Percentiles rank a stretch among this genome's conserved stretches.
phyloP scores from a whole-genome alignment of 2,797 vertebrate species.

The Myotis planiceps region DNA sequence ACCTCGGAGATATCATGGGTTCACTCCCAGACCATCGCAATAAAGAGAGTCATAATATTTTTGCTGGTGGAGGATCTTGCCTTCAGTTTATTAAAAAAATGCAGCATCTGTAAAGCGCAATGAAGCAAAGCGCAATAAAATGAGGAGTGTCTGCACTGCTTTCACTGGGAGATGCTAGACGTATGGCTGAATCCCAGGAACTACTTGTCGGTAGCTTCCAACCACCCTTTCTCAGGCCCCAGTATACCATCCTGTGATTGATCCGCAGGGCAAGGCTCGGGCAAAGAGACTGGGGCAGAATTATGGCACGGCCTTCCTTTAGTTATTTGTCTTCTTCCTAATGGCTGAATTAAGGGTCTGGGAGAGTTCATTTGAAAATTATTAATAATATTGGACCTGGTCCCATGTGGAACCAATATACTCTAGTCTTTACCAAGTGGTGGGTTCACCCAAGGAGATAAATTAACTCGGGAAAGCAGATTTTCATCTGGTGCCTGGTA shows the following conservation, averaged over 20 bases:
- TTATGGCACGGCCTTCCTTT: neutral
- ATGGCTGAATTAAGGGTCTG: conserved; percentile 55
- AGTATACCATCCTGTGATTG: neutral
- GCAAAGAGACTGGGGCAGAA: neutral
- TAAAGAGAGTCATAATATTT: neutral
- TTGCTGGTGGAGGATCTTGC: neutral
- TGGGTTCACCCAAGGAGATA: conserved; percentile 50
- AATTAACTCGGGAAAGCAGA: conserved; percentile 59
- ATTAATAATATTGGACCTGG: conserved; percentile 67
- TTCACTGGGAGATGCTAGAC: neutral
- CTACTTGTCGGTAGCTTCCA: neutral
- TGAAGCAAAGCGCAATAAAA: neutral
- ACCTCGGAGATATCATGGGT: neutral
- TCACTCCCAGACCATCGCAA: neutral
- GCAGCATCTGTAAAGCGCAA: neutral
- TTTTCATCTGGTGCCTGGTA: conserved; percentile 34
- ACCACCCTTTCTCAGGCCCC: neutral
- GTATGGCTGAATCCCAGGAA: neutral
- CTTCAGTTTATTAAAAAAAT: neutral
- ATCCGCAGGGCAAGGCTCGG: neutral
- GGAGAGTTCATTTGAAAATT: conserved; percentile 70
- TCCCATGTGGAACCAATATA: conserved; percentile 65
- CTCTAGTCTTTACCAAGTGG: conserved; percentile 24
- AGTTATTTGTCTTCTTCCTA: conserved; percentile 60
- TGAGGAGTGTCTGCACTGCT: neutral